Evolutionary conservation across 23 tunicate genomes (phyloP).

Genomic region (Trididemnum clinides): DNA sequence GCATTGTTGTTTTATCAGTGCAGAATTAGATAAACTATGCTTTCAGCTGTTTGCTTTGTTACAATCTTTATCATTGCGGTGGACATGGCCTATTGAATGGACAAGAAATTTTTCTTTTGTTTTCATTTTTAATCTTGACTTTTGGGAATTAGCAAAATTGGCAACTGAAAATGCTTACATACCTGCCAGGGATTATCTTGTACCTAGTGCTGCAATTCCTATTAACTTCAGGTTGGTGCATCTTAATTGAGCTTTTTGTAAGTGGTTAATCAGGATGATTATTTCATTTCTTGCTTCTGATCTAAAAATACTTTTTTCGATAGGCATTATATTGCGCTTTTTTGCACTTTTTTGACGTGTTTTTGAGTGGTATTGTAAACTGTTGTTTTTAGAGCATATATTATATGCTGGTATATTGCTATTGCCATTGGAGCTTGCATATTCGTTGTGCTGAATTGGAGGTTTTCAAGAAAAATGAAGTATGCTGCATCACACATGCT

Average conservation of each 20-base stretch:
- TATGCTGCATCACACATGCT: not conserved
- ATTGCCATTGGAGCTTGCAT: not conserved
- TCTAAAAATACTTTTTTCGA: too few relatives aligned
- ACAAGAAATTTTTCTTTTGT: conserved; percentile 54
- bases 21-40: not conserved
- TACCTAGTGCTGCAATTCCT: conserved; percentile 56
- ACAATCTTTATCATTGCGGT: conserved; percentile 73
- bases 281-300: too few relatives aligned
- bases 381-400: conserved; percentile 31
- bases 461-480: conserved; percentile 11
- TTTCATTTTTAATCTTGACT: conserved; percentile 78
- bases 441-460: conserved; percentile 25
- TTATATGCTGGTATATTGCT: conserved; percentile 49
- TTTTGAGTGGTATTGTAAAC: too few relatives aligned
- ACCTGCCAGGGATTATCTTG: conserved; percentile 58
- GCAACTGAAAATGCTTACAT: conserved; percentile 41
- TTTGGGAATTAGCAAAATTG: conserved; percentile 84
- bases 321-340: too few relatives aligned
- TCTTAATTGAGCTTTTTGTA: too few relatives aligned
- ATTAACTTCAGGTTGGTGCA: conserved; percentile 50
- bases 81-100: conserved; percentile 93
- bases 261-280: too few relatives aligned
- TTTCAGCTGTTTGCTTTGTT: conserved; percentile 72
- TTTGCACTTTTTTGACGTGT: too few relatives aligned
- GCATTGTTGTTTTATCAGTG: not conserved